Evolutionary conservation across 2,888 invertebrate species (phyloP).

Genomic region (Phorcus lineatus): DNA sequence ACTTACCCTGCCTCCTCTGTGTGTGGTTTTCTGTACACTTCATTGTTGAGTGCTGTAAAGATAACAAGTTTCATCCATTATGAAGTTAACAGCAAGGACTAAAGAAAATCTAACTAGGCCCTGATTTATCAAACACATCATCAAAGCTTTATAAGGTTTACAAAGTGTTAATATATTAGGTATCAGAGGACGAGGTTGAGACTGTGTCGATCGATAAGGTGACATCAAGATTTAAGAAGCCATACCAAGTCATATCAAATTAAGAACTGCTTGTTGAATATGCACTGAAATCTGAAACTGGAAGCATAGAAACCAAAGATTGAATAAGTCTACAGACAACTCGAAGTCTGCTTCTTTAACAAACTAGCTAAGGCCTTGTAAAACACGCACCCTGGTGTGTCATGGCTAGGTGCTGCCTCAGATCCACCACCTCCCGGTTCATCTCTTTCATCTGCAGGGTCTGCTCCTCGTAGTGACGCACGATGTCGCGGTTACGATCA

Average conservation of each 20-base stretch:
- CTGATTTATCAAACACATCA: not conserved
- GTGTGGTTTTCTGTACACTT: constrained; percentile 69
- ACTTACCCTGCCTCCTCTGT: constrained; percentile 50
- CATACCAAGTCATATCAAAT: too few relatives aligned
- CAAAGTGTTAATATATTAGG: not conserved
- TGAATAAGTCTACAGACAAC: too few relatives aligned
- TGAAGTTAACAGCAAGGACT: too few relatives aligned
- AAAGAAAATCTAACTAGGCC: too few relatives aligned
- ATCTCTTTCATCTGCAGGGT: constrained; percentile 69
- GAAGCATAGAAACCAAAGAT: too few relatives aligned
- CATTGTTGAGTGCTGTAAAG: constrained; percentile 69
- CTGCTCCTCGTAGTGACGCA: constrained; percentile 69
- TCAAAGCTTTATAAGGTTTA: not conserved
- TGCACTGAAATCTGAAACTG: too few relatives aligned
- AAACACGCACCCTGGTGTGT: constrained; percentile 60
- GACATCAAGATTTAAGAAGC: too few relatives aligned
- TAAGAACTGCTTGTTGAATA: too few relatives aligned
- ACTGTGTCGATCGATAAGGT: too few relatives aligned
- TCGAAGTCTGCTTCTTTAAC: too few relatives aligned
- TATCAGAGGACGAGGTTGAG: not conserved
- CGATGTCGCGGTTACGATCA: constrained; percentile 61
- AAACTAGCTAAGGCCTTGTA: not conserved
- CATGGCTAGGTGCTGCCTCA: constrained; percentile 64
- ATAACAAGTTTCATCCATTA: not conserved
- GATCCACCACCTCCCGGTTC: constrained; percentile 67